These are phyloP conservation scores for Psittacara wagleri DNA, from an alignment of 2,113 vertebrate species.

Conservation along the genomic window DNA sequence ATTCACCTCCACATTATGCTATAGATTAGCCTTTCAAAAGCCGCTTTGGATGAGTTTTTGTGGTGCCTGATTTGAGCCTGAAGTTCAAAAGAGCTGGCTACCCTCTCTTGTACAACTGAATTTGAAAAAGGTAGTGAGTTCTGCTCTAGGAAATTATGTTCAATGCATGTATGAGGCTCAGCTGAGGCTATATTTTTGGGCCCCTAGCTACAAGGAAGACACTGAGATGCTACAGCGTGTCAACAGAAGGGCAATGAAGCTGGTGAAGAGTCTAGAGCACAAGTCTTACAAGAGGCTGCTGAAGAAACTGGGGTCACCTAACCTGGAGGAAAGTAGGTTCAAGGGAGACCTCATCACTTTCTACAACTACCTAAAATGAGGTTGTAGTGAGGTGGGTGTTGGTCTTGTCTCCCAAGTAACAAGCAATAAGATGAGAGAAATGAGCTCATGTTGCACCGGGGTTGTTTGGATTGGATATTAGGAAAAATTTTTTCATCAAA, in stretches of 20 bases:
- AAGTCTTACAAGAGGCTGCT: accelerated
- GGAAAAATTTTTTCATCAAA: background rate
- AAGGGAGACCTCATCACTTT: background rate
- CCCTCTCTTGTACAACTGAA: background rate
- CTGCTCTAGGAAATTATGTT: background rate
- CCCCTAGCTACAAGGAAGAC: background rate
- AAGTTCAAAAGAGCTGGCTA: background rate
- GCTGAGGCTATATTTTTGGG: background rate
- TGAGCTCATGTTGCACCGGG: background rate
- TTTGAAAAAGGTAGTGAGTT: background rate
- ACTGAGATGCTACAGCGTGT: background rate
- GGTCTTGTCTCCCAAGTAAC: background rate
- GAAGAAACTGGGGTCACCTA: background rate
- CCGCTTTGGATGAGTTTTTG: background rate
- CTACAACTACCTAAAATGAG: background rate
- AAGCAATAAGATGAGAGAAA: background rate
- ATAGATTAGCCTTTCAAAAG: background rate
- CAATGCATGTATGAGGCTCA: background rate
- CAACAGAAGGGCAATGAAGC: background rate
- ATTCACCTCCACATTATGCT: background rate
- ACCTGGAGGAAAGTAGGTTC: background rate
- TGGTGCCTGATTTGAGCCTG: background rate
- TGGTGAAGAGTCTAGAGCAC: background rate
- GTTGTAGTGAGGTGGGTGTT: background rate
- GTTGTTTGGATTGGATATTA: accelerated